Base-by-base conservation (phyloP, 2,113 vertebrate species). In the Nycticryphes semicollaris region DNA sequence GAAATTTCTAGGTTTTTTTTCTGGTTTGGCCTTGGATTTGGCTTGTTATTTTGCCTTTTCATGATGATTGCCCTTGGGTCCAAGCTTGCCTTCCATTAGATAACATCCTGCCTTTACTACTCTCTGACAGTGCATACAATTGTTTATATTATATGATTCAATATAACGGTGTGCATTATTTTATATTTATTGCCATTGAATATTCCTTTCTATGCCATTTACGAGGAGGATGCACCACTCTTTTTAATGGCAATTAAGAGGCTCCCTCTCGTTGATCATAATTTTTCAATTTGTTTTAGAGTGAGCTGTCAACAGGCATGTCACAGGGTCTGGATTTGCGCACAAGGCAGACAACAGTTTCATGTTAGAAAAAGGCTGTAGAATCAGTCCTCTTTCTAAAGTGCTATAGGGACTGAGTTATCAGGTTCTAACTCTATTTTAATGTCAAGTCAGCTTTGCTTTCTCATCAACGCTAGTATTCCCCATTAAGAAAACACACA, bases 361-460 rank as follows among this genome's bases (percentile, higher is more conserved):
- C 30, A 5, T 39, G 45, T 57, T 69, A 53, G 28, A 88, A 12
- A 1, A 81, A 84, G 41, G 7, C 54, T 92, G 41, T 8, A 79
- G 27, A 90, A 66, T 66, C 37, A 48, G 5, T 57, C 9, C 4
- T 67, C 23, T 91, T 63, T 62, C 62, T 66, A 39, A 53, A 79
- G 51, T 39, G 30, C 2, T 0, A 0, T 33, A 20, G 23, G 30
- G 10, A 20, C 5, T 56, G 62, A 72, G 18, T 84, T 78, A 60
- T 7, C 45, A 69, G 30, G 11, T 83, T 92, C 87, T 69, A 94
- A 88, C 18, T 68, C n/a, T 20, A n/a, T 83, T 84, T 82, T 80
- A 88, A 66, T 53, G 37, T 43, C 16, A 93, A 86, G 12, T 83
- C 45, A 80, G 24, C 12, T 83, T 84, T 80, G 21, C 7, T 83